A percentile compares a stretch with the other conserved stretches of the same genome.
Conservation (phyloP, 2,113 vertebrate species). For the Ahaetulla prasina region DNA sequence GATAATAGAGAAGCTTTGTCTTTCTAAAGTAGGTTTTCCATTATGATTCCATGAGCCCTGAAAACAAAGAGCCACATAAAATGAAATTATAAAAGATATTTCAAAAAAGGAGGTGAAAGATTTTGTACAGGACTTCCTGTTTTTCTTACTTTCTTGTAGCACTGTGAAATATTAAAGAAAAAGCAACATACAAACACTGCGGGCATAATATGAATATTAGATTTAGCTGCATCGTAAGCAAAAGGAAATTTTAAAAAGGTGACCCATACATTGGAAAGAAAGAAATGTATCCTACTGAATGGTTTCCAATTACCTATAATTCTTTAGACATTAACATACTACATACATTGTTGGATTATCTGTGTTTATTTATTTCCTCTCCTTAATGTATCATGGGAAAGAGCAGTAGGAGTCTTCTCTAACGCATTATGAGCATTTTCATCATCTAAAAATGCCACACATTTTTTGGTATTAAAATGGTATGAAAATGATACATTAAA, state of each 20-base stretch:
- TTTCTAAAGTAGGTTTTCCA: not conserved
- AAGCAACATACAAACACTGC: not conserved
- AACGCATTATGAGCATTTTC: not conserved
- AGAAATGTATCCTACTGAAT: not conserved
- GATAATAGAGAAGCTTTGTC: not conserved
- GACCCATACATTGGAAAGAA: not conserved
- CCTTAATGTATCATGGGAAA: not conserved
- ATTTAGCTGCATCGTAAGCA: not conserved
- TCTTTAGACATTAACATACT: not conserved
- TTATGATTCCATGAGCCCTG: not conserved
- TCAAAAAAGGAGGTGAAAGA: not conserved
- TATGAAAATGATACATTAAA: not conserved
- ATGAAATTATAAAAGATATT: not conserved
- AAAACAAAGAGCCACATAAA: not conserved
- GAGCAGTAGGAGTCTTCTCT: not conserved
- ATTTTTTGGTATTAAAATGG: not conserved
- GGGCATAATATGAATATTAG: not conserved
- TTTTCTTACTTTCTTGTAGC: not conserved
- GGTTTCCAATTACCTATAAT: not conserved
- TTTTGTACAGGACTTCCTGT: not conserved
- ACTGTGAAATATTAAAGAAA: not conserved
- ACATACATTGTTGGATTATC: not conserved
- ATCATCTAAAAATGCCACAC: not conserved
- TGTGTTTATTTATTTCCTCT: not conserved
- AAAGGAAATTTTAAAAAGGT: not conserved